These are phyloP conservation scores for Trinorchestia longiramus DNA, from an alignment of 1,140 invertebrate species.

Conservation along the genomic window DNA sequence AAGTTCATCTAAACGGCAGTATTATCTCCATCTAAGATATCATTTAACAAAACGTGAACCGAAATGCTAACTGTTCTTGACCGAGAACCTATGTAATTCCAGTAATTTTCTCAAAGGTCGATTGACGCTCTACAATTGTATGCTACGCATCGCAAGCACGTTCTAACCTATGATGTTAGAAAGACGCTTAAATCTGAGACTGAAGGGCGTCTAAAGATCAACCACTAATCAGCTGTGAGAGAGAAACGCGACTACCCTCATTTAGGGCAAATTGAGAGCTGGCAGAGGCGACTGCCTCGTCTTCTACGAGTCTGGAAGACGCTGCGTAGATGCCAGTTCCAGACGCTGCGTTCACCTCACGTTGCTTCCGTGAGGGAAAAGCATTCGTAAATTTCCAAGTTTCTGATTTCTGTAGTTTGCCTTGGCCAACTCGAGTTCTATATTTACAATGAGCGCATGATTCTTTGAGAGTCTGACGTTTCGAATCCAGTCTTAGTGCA, in stretches of 20 bases:
- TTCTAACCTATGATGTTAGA: background rate
- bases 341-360: background rate
- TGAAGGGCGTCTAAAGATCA: background rate
- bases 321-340: background rate
- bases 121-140: background rate
- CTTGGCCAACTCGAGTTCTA: background rate
- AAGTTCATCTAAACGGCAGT: background rate
- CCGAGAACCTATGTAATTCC: background rate
- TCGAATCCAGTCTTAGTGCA: background rate
- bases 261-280: background rate
- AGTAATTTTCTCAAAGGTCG: background rate
- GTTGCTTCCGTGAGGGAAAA: slow-evolving; percentile 6
- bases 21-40: background rate
- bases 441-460: background rate
- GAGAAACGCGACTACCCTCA: background rate
- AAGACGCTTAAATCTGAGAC: background rate
- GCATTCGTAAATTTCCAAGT: background rate
- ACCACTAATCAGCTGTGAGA: background rate
- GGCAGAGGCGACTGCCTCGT: background rate
- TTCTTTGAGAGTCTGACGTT: background rate
- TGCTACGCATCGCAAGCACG: background rate
- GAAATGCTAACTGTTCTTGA: background rate
- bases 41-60: background rate
- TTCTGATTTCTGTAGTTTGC: background rate
- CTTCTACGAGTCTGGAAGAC: background rate